phyloP scores from a whole-genome alignment of 2,113 vertebrate genomes.

The Ardeotis arabs region DNA sequence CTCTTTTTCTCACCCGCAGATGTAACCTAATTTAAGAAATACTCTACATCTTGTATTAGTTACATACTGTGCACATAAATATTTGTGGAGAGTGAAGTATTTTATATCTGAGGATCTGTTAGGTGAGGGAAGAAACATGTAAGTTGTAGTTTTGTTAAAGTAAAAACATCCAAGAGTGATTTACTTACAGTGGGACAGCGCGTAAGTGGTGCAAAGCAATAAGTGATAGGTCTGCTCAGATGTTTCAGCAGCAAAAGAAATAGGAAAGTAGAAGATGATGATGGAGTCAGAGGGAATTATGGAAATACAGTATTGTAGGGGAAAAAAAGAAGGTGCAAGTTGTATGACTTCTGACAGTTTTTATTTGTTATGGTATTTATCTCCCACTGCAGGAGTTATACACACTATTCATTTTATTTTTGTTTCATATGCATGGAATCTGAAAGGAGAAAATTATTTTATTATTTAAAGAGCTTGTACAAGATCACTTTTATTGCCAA shows the following conservation, averaged over 20 bases:
- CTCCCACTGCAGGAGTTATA: neutral
- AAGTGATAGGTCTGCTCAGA: neutral
- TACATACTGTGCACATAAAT: neutral
- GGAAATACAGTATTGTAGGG: neutral
- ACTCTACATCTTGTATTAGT: neutral
- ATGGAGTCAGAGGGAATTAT: neutral
- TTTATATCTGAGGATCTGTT: neutral
- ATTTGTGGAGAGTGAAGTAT: neutral
- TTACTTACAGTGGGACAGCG: neutral
- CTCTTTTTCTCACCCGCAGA: neutral
- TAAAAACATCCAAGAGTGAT: neutral
- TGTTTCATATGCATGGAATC: neutral
- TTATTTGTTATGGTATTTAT: neutral
- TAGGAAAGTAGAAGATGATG: neutral
- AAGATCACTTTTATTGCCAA: neutral
- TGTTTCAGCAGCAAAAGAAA: neutral
- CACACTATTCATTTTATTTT: neutral
- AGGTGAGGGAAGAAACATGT: neutral
- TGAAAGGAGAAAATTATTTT: neutral
- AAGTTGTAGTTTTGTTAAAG: neutral
- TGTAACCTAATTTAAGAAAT: neutral
- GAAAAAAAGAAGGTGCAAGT: neutral
- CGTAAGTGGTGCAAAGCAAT: neutral
- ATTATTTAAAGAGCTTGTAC: neutral
- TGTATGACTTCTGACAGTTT: fast-evolving